Evolutionary conservation across 92 coral and sea anemone species (phyloP), one percentile per base, ranked within the genome.

Genomic region (Chrysogorgia sp.): DNA sequence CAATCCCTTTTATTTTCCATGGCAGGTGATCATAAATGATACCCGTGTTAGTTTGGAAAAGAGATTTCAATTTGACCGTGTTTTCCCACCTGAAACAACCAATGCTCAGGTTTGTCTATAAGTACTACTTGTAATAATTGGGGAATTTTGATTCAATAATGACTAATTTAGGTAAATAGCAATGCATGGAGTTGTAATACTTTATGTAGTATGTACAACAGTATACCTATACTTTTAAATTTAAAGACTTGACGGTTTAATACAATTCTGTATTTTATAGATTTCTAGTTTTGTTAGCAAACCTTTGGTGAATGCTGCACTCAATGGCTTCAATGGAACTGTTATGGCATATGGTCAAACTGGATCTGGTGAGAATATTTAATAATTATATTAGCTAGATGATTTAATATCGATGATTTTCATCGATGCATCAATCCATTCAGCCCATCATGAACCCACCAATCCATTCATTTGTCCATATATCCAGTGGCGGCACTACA

Each of bases 301-400:
- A 21, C 98, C 98, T 17, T 83, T 93, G 34, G 97, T 93, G 55
- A 86, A 83, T 64, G 87, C 98, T 8, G 98, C 98, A 43, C 87
- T 93, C 30, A 93, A 91, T 87, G 98, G 98, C 12, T 93, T 93
- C 76, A 93, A 93, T 76, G 98, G 98, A 10, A 91, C 98, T 1
- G 79, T 93, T 8, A 93, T 93, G 98, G 98, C 98, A 12, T 93
- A 93, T 50, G 98, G 98, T 22, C 98, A 93, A 81, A 93, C 98
- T 13, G 97, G 98, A 37, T 93, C 98, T 32, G 96, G 96, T 91
- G 40, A 65, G 40, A 6, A n/a, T n/a, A n/a, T n/a, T n/a, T n/a
- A n/a, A n/a, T n/a, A n/a, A 20, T 4, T 37, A 37, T 12, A 37
- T 37, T 37, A 37, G 43, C 12, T 37, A 4, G 12, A 5, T 37